Base-by-base conservation (phyloP, 64 coral and sea anemone species). In the Pachyseris speciosa region DNA sequence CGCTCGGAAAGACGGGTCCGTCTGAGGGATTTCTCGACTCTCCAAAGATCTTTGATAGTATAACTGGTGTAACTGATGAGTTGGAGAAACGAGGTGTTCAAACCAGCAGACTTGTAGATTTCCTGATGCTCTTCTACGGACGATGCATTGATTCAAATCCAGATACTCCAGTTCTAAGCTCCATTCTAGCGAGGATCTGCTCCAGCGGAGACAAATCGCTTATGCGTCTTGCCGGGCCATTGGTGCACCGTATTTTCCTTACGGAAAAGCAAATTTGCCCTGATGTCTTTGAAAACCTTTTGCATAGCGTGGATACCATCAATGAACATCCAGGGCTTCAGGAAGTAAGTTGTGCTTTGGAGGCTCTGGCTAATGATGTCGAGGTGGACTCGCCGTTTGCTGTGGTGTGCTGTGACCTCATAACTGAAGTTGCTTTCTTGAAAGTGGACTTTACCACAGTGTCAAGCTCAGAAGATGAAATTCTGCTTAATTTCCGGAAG, bases 341-440 rank as follows among this genome's bases (percentile, higher is more conserved):
- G 9, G 60, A 93, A 42, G 68, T 84, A 33, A 57, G 89, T 71
- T 52, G 39, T 57, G 91, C 80, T 72, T 83, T 97, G 19, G 61
- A 67, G 30, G 40, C 27, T 3, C 65, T 84, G 4, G 26, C 22
- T 22, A 69, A 34, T 37, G 72, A 74, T 9, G 69, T 85, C 5
- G 72, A 76, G 24, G 28, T 75, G 6, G 77, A 92, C 41, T 92
- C 71, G 0, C 86, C 88, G 47, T 93, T 97, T 57, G 84, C 78
- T 63, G 95, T 86, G 32, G 80, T 97, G 10, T 97, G 95, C 67
- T 97, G 95, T 78, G 95, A 97, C 72, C 79, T 97, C 13, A 92
- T 97, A 75, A 89, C 68, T 61, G 85, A 89, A 67, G 86, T 97
- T 58, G 90, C 86, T 2, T 97, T 93, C 26, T 65, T 64, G 38